These are phyloP conservation scores for Cylindroiulus punctatus DNA, from an alignment of 2,888 invertebrate species.

Conservation along the genomic window DNA sequence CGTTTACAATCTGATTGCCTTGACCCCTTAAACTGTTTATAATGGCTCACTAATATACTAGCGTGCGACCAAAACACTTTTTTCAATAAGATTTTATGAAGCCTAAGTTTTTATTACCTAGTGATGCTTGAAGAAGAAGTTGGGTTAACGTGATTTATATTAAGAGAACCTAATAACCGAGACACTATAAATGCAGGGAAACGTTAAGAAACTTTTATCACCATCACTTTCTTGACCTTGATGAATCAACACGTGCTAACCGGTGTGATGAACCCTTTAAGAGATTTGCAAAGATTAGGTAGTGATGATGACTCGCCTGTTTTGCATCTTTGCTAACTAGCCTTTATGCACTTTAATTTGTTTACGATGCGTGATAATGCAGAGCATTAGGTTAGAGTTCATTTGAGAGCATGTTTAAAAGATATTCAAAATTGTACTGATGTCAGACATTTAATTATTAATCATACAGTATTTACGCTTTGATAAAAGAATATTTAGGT, in stretches of 20 bases:
- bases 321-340: no score
- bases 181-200: not conserved
- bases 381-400: no score
- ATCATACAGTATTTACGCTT: no score
- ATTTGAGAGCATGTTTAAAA: no score
- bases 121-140: not conserved
- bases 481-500: no score
- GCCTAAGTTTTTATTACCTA: not conserved
- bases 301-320: not conserved
- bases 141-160: not conserved
- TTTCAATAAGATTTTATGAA: conserved; percentile 3
- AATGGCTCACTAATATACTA: not conserved
- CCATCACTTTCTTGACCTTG: not conserved
- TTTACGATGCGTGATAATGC: no score
- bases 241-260: not conserved
- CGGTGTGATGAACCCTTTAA: not conserved
- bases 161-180: not conserved
- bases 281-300: not conserved
- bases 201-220: not conserved
- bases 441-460: no score
- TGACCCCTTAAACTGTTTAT: not conserved
- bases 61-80: not conserved
- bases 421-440: no score
- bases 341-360: no score
- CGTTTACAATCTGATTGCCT: not conserved